Evolutionary conservation across 2,113 vertebrate genomes (phyloP), one percentile per base, ranked within the genome.

Genomic region (Tiliqua scincoides): DNA sequence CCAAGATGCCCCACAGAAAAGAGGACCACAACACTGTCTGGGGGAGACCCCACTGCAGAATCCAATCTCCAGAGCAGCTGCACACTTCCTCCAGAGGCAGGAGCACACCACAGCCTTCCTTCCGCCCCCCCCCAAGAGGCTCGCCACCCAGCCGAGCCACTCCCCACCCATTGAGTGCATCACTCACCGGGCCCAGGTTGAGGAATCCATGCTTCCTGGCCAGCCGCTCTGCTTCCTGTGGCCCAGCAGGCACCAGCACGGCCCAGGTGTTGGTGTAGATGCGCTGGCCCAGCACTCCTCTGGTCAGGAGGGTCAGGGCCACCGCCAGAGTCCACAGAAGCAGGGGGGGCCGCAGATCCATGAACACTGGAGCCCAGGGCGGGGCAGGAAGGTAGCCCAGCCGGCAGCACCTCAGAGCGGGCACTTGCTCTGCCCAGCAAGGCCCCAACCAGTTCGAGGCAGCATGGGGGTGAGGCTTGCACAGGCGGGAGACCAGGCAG

Each of bases 191-290:
- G 75, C 98, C 98, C 72, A 97, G 94, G 96, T 99, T 98, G 93
- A 97, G 93, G 93, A 99, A 99, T 81, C 98, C 98, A 91, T 99
- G 97, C 91, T 98, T 97, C 87, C 87, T 94, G 71, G 98, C 98
- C 86, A 99, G 94, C 40, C 94, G 94, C 63, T 98, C 96, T 25
- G 98, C 99, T 89, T 97, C 97, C 23, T 92, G 94, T 0, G 91
- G 94, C n/a, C 98, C 99, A 0, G 97, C 97, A 0, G 95, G 88
- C 61, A 99, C 95, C 6, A 95, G 97, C 91, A 99, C 97, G 0
- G 99, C 99, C 99, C 99, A 99, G 21, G 98, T 96, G 94, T 99
- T 99, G 93, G 98, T 99, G 95, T 98, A 99, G 91, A 99, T 85
- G 65, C 90, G 96, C 87, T 96, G 96, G 78, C 92, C 93, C 3